phyloP scores from a whole-genome alignment of 2,888 invertebrate species.

The Ormyrus nitidulus region DNA sequence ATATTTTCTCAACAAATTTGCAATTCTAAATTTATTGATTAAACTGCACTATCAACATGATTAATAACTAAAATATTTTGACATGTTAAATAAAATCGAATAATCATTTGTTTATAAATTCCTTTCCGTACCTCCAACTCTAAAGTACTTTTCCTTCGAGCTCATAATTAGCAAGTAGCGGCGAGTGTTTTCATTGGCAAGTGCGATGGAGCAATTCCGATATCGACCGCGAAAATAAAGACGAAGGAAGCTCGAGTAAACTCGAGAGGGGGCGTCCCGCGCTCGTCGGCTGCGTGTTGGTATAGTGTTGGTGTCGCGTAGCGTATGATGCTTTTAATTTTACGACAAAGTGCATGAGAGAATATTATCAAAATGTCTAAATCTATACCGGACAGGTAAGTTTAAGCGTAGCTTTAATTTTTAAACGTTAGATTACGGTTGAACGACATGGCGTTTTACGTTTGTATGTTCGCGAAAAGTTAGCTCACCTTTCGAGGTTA shows the following conservation, averaged over 20 bases:
- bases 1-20: background rate
- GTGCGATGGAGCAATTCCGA: background rate
- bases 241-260: background rate
- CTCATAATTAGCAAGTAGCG: background rate
- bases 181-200: background rate
- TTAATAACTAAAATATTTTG: slow-evolving; percentile 2
- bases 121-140: slow-evolving; percentile 15
- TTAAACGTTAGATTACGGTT: background rate
- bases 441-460: background rate
- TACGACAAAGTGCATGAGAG: slow-evolving; percentile 52
- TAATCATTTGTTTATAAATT: background rate
- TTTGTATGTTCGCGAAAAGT: background rate
- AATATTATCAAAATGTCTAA: slow-evolving; percentile 60
- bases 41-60: slow-evolving; percentile 7
- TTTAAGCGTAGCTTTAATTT: slow-evolving; percentile 9
- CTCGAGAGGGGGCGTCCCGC: slow-evolving; percentile 48
- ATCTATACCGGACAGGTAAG: slow-evolving; percentile 67
- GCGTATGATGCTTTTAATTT: slow-evolving; percentile 55
- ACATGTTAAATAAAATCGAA: slow-evolving; percentile 10
- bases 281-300: slow-evolving; percentile 43
- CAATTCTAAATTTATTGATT: slow-evolving; percentile 10
- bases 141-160: background rate
- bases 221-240: slow-evolving; percentile 44
- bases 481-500: slow-evolving; percentile 64
- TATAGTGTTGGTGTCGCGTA: slow-evolving; percentile 47